phyloP scores from a whole-genome alignment of 2,888 invertebrate genomes.

The Toxonevra muliebris region DNA sequence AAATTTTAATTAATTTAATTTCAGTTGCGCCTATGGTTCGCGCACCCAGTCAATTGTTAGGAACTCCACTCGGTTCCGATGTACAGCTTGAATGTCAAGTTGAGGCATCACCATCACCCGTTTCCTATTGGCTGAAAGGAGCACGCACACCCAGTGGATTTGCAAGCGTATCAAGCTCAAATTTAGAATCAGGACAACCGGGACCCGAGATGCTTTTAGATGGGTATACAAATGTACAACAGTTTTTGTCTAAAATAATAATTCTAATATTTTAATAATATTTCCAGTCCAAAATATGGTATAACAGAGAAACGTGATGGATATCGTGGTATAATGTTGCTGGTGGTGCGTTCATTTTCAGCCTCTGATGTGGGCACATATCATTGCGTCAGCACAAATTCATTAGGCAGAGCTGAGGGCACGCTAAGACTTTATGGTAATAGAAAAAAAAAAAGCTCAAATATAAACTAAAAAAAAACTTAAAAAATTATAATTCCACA shows the following conservation, averaged over 20 bases:
- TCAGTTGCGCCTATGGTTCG: constrained; percentile 89
- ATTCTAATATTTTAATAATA: background rate
- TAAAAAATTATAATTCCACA: background rate
- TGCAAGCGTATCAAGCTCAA: constrained; percentile 53
- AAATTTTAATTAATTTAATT: constrained; percentile 1
- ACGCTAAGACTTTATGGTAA: constrained; percentile 73
- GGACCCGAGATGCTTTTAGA: constrained; percentile 80
- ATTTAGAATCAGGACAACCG: constrained; percentile 61
- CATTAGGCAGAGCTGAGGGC: constrained; percentile 73
- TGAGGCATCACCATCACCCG: constrained; percentile 79
- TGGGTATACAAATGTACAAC: constrained; percentile 71
- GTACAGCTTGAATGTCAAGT: constrained; percentile 88
- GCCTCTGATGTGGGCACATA: constrained; percentile 76
- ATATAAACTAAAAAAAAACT: background rate
- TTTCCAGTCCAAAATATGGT: constrained; percentile 63
- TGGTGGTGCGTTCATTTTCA: constrained; percentile 67
- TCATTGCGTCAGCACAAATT: constrained; percentile 78
- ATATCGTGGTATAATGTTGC: constrained; percentile 63
- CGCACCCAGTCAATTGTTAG: constrained; percentile 88
- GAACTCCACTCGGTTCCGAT: constrained; percentile 85
- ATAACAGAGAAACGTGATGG: constrained; percentile 64
- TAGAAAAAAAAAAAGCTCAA: constrained; percentile 2
- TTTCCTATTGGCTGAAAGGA: constrained; percentile 65
- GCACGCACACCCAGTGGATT: constrained; percentile 62
- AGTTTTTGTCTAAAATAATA: background rate